A percentile compares a stretch with the other conserved stretches of the same genome.
These are phyloP conservation scores for Zhuqinia jingwanae DNA, from an alignment of 2,888 invertebrate species.

Conservation along the genomic window DNA sequence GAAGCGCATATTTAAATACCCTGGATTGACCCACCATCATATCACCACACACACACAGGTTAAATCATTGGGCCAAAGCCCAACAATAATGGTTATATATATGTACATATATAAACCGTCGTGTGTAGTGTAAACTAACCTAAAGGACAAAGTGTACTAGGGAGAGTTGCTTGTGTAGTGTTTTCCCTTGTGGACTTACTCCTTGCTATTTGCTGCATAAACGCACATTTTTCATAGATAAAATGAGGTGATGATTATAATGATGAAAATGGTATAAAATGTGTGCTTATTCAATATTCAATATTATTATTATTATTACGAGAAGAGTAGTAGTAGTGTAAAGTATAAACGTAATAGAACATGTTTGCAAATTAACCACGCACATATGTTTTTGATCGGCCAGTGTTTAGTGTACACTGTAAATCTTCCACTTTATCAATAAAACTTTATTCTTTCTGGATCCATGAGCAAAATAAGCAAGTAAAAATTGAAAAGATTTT, in stretches of 20 bases:
- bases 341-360: too few species aligned
- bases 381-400: slow-evolving; percentile 5
- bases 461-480: not conserved
- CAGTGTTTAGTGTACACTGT: slow-evolving; percentile 15
- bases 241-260: slow-evolving; percentile 35
- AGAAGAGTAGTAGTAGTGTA: too few species aligned
- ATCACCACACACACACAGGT: too few species aligned
- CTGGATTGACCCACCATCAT: slow-evolving; percentile 57
- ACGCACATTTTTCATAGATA: slow-evolving; percentile 20
- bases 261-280: not conserved
- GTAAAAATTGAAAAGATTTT: slow-evolving; percentile 28
- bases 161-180: not conserved
- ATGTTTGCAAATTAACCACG: slow-evolving; percentile 47
- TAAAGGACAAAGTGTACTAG: not conserved
- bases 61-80: slow-evolving; percentile 47
- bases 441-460: slow-evolving; percentile 27
- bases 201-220: not conserved
- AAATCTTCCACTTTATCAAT: slow-evolving; percentile 59
- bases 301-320: too few species aligned
- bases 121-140: too few species aligned
- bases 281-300: too few species aligned
- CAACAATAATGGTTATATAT: too few species aligned
- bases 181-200: not conserved
- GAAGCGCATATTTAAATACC: slow-evolving; percentile 60
- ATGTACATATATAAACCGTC: too few species aligned